Conservation (phyloP, 2,888 invertebrate species). For the Hyppa rectilinea region DNA sequence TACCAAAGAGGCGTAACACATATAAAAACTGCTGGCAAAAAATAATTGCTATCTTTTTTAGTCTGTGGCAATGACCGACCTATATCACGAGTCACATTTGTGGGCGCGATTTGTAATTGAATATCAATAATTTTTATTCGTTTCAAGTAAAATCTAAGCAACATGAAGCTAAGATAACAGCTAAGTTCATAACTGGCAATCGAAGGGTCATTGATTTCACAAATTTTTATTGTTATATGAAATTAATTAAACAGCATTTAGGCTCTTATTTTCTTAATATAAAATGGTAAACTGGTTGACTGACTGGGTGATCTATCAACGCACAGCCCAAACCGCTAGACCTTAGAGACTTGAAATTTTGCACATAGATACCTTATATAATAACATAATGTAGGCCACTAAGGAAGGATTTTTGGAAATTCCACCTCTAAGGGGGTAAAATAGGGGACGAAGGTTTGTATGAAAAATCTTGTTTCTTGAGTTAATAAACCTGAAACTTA, state of each 20-base stretch:
- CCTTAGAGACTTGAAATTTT: too few relatives aligned
- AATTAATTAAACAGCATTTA: background rate
- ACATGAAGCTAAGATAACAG: slow-evolving; percentile 1
- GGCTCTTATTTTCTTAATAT: too few relatives aligned
- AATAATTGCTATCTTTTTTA: slow-evolving; percentile 18
- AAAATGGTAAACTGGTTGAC: too few relatives aligned
- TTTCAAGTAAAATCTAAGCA: background rate
- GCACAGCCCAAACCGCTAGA: too few relatives aligned
- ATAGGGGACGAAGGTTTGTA: too few relatives aligned
- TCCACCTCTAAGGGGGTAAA: too few relatives aligned
- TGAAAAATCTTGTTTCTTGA: too few relatives aligned
- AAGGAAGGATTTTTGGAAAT: too few relatives aligned
- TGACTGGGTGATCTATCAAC: too few relatives aligned
- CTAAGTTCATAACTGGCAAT: slow-evolving; percentile 8
- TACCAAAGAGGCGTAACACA: slow-evolving; percentile 32
- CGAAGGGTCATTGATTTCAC: background rate
- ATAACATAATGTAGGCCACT: too few relatives aligned
- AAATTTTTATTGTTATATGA: background rate
- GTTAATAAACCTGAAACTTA: too few relatives aligned
- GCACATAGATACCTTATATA: too few relatives aligned
- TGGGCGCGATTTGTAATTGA: background rate
- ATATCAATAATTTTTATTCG: background rate
- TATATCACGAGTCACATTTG: slow-evolving; percentile 38
- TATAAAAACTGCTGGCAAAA: slow-evolving; percentile 26
- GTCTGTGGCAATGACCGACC: slow-evolving; percentile 56